A percentile compares a stretch with the other conserved stretches of the same genome.
phyloP scores from a whole-genome alignment of 23 tunicate genomes.

The Phallusia fumigata region DNA sequence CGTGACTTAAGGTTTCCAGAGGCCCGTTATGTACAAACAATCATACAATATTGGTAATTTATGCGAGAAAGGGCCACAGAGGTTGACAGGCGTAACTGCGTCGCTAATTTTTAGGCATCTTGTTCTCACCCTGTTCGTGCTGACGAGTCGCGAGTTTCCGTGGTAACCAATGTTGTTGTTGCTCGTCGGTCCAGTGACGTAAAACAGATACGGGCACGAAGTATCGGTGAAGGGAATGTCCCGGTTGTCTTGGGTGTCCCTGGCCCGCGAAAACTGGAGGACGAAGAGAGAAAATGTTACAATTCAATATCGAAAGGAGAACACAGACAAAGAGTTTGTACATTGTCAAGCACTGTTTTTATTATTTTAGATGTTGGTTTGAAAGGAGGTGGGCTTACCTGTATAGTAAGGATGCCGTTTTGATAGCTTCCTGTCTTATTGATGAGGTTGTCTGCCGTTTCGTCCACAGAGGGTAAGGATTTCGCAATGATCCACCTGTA shows the following conservation, averaged over 20 bases:
- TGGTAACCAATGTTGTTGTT: slow-evolving; percentile 27
- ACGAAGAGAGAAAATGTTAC: too few relatives aligned
- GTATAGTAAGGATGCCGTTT: slow-evolving; percentile 62
- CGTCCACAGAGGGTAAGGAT: slow-evolving; percentile 34
- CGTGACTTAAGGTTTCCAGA: too few relatives aligned
- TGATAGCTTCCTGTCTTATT: slow-evolving; percentile 40
- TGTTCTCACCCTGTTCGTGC: slow-evolving; percentile 39
- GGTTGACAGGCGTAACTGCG: neutral
- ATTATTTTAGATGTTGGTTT: too few relatives aligned
- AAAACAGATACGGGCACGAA: slow-evolving; percentile 40
- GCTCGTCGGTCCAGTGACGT: slow-evolving; percentile 38
- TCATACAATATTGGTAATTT: too few relatives aligned
- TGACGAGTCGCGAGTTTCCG: slow-evolving; percentile 22
- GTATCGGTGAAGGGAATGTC: slow-evolving; percentile 51
- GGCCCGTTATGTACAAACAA: too few relatives aligned
- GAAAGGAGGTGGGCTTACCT: slow-evolving; percentile 22
- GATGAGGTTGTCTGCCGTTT: slow-evolving; percentile 14
- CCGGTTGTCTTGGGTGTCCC: slow-evolving; percentile 27
- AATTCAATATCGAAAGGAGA: too few relatives aligned
- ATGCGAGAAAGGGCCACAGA: neutral
- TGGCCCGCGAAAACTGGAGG: slow-evolving; percentile 33
- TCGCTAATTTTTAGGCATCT: too few relatives aligned
- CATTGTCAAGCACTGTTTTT: too few relatives aligned
- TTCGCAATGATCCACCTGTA: slow-evolving; percentile 35
- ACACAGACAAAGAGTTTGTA: too few relatives aligned